A percentile compares a stretch with the other conserved stretches of the same genome.
phyloP scores from a whole-genome alignment of 2,888 invertebrate genomes.

The Ischnura elegans region DNA sequence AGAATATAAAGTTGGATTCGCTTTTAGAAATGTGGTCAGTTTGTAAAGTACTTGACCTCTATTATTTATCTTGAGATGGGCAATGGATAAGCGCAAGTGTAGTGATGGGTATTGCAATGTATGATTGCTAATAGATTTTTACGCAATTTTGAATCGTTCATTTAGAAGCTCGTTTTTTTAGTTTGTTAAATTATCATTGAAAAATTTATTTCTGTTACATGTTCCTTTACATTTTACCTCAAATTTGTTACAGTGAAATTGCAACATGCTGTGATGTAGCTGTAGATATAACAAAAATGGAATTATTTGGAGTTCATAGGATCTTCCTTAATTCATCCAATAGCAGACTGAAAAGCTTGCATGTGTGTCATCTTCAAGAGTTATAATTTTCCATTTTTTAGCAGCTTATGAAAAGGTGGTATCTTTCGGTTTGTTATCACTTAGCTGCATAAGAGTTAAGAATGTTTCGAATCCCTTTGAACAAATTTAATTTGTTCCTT shows the following conservation, averaged over 20 bases:
- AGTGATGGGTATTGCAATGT: not conserved
- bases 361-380: not conserved
- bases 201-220: not conserved
- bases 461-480: not conserved
- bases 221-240: not conserved
- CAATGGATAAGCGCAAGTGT: not conserved
- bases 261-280: slow-evolving; percentile 51
- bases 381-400: not conserved
- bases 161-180: not conserved
- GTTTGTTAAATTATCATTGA: not conserved
- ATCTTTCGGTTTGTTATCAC: not conserved
- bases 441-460: not conserved
- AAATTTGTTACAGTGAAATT: slow-evolving; percentile 34
- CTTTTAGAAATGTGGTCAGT: not conserved
- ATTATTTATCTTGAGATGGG: not conserved
- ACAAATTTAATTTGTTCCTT: not conserved
- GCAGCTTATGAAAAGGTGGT: not conserved
- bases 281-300: not conserved
- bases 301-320: not conserved
- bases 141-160: not conserved
- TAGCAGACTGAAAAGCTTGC: not conserved
- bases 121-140: not conserved
- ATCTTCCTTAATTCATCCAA: not conserved
- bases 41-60: not conserved
- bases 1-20: not conserved